Conservation (phyloP, 2,888 invertebrate genomes). For the Halictus ligatus region DNA sequence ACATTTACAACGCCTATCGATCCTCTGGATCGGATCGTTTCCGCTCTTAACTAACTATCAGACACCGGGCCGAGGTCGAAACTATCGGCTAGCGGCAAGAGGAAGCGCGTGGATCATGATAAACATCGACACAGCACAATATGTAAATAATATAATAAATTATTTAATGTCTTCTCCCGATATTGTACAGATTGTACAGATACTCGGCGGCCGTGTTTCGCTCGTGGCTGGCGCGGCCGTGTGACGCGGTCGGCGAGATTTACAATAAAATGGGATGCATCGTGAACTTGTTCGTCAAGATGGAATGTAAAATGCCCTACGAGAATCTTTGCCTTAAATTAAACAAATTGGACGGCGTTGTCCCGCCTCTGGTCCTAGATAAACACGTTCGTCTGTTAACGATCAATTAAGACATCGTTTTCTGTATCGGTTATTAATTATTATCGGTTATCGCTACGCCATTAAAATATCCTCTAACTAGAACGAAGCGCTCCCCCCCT, state of each 20-base stretch:
- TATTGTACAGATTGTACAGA: slow-evolving; percentile 70
- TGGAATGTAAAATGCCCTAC: slow-evolving; percentile 79
- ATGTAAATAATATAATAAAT: slow-evolving; percentile 74
- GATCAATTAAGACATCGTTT: slow-evolving; percentile 26
- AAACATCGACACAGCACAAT: slow-evolving; percentile 38
- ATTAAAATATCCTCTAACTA: slow-evolving; percentile 25
- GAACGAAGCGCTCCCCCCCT: background rate
- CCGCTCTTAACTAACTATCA: no score
- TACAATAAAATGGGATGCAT: slow-evolving; percentile 58
- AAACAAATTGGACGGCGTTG: slow-evolving; percentile 8
- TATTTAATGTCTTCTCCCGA: slow-evolving; percentile 75
- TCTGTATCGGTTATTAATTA: background rate
- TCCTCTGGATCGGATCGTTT: background rate
- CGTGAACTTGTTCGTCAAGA: slow-evolving; percentile 58
- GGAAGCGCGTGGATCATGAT: background rate
- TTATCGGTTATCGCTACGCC: slow-evolving; percentile 10
- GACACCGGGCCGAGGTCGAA: background rate
- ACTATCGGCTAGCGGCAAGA: background rate
- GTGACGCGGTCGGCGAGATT: slow-evolving; percentile 28
- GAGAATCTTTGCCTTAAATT: slow-evolving; percentile 24
- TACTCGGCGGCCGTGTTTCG: slow-evolving; percentile 37
- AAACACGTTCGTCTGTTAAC: slow-evolving; percentile 18
- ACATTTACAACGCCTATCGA: background rate
- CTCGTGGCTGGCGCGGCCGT: background rate
- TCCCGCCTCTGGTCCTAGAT: slow-evolving; percentile 17